A percentile compares a stretch with the other conserved stretches of the same genome.
phyloP scores from a whole-genome alignment of 2,797 vertebrate genomes.

The Sciurus carolinensis region DNA sequence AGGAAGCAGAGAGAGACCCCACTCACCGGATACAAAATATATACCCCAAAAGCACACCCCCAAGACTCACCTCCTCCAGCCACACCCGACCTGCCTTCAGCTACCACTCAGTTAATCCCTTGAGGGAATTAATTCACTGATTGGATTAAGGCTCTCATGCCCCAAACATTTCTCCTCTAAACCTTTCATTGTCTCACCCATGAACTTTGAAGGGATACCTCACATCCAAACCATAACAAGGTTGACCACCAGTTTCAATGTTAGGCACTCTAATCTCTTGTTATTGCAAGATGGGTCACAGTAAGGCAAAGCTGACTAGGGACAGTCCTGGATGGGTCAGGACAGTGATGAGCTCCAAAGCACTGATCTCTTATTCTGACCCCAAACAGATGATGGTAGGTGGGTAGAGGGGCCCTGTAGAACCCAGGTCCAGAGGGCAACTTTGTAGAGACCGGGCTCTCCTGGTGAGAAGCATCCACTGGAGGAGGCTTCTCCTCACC shows the following conservation, averaged over 20 bases:
- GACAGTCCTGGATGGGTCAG: neutral
- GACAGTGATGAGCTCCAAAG: neutral
- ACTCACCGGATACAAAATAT: too few relatives aligned
- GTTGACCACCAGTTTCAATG: neutral
- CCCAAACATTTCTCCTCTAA: too few relatives aligned
- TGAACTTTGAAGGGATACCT: too few relatives aligned
- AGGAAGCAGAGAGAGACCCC: too few relatives aligned
- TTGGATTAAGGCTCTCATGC: too few relatives aligned
- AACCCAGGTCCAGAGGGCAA: neutral
- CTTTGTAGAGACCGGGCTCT: neutral
- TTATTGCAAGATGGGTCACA: neutral
- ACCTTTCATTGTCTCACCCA: too few relatives aligned
- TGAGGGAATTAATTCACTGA: too few relatives aligned
- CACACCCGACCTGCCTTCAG: too few relatives aligned
- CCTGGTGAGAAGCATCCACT: neutral
- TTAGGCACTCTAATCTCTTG: neutral
- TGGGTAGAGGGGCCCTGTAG: neutral
- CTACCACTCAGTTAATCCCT: too few relatives aligned
- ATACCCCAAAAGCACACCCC: too few relatives aligned
- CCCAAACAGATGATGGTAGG: neutral
- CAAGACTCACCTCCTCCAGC: too few relatives aligned
- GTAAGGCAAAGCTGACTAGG: neutral
- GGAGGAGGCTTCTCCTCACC: neutral
- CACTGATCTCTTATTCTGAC: neutral
- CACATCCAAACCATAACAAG: too few relatives aligned